phyloP scores from a whole-genome alignment of 1,140 invertebrate genomes.

The Megalonaias nervosa region DNA sequence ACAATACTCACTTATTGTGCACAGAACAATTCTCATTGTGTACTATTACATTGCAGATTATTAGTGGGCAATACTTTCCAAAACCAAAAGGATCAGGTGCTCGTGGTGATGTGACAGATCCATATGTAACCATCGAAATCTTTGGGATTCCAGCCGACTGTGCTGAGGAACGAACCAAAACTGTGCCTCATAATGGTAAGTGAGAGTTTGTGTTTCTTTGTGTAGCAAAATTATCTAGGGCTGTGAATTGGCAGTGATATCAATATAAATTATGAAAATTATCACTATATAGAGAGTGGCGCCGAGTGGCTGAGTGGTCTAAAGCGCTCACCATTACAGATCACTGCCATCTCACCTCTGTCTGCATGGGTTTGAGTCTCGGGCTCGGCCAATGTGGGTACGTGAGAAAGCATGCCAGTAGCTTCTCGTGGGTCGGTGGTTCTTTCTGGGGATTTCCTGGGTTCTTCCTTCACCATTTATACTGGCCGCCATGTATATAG shows the following conservation, averaged over 20 bases:
- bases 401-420: too few species aligned
- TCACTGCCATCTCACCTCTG: too few species aligned
- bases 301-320: too few species aligned
- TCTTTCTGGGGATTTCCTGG: too few species aligned
- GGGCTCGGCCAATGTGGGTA: too few species aligned
- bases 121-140: slow-evolving; percentile 78
- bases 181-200: slow-evolving; percentile 77
- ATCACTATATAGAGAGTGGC: not conserved
- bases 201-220: not conserved
- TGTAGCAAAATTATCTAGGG: slow-evolving; percentile 1
- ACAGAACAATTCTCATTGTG: too few species aligned
- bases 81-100: slow-evolving; percentile 77
- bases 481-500: too few species aligned
- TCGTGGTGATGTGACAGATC: slow-evolving; percentile 77
- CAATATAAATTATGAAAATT: not conserved
- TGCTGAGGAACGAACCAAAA: slow-evolving; percentile 78
- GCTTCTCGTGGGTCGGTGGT: too few species aligned
- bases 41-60: slow-evolving; percentile 70
- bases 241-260: not conserved
- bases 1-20: too few species aligned
- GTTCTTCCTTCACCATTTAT: too few species aligned
- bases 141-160: slow-evolving; percentile 79
- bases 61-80: slow-evolving; percentile 79
- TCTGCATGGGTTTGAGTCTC: too few species aligned
- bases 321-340: too few species aligned